Evolutionary conservation across 1,140 invertebrate species (phyloP), one percentile per base, ranked within the genome.

Genomic region (Branchinecta lindahli): DNA sequence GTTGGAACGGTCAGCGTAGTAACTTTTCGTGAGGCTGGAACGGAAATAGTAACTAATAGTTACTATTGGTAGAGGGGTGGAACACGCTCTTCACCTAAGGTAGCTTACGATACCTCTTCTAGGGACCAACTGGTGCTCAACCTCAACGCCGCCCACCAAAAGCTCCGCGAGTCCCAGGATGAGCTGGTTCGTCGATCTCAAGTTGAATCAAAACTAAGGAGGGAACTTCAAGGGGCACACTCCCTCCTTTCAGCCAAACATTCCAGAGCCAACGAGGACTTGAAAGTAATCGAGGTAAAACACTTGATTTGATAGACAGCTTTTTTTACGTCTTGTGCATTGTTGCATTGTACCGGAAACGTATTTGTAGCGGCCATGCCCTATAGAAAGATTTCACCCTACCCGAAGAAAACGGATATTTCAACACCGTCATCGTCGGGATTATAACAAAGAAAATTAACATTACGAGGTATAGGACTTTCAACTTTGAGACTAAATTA

Each of bases 141-240:
- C 18, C 52, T 61, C 12, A 20, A 61, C 52, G 12, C 18, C 4
- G 18, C 52, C 52, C 52, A 20, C 52, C 52, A 61, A 6, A 61
- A 61, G 18, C 52, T 61, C 12, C 52, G 12, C 4, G 52, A 61
- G 12, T 2, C 52, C 18, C 52, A 61, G 18, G 52, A 61, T 12
- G 52, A 61, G 4, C 18, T 61, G 52, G 6, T 61, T 15, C 12
- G 52, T 4, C 12, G 52, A 61, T 61, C 52, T 61, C 52, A 61
- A 61, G 52, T 61, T 61, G 52, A 61, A 61, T 61, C 52, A 61
- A 61, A 61, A 61, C 52, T 61, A 12, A 61, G 52, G 52, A 12
- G 52, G 12, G 52, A 61, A 20, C 52, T 61, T 15, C 52, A 61
- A 61, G 52, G 52, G 52, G 52, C 52, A 20, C 52, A 61, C 52